Conservation (phyloP, 2,888 invertebrate genomes). For the Linnaemya vulpina region DNA sequence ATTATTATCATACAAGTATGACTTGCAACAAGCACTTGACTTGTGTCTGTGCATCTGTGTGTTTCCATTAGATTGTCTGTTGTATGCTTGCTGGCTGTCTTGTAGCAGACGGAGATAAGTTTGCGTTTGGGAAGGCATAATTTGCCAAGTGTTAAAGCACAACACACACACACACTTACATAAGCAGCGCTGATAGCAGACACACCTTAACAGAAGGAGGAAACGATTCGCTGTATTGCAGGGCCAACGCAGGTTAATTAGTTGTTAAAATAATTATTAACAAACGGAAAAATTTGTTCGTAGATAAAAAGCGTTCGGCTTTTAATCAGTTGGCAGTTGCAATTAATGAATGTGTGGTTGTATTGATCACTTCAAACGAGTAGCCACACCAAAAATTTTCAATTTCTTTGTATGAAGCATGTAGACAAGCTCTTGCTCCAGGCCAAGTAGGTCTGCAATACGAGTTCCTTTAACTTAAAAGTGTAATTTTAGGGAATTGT, state of each 20-base stretch:
- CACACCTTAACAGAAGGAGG: constrained; percentile 48
- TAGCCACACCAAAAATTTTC: not conserved
- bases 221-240: constrained; percentile 27
- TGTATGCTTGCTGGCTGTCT: constrained; percentile 32
- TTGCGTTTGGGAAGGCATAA: constrained; percentile 53
- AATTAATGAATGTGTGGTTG: not conserved
- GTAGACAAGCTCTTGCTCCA: no score
- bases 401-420: not conserved
- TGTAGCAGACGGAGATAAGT: constrained; percentile 47
- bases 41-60: constrained; percentile 35
- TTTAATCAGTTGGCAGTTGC: constrained; percentile 25
- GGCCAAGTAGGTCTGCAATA: no score
- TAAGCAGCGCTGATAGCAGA: not conserved
- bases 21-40: constrained; percentile 61
- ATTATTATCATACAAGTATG: constrained; percentile 58
- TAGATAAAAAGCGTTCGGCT: constrained; percentile 17
- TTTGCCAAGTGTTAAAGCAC: constrained; percentile 47
- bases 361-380: not conserved
- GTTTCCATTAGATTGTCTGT: constrained; percentile 37
- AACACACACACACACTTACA: not conserved
- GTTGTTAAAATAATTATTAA: constrained; percentile 60
- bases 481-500: no score
- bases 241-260: constrained; percentile 65
- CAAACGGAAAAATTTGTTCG: constrained; percentile 58
- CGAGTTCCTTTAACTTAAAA: no score